Evolutionary conservation across 1,140 invertebrate genomes (phyloP), one percentile per base, ranked within the genome.

Genomic region (Drosophila sulfurigaster): DNA sequence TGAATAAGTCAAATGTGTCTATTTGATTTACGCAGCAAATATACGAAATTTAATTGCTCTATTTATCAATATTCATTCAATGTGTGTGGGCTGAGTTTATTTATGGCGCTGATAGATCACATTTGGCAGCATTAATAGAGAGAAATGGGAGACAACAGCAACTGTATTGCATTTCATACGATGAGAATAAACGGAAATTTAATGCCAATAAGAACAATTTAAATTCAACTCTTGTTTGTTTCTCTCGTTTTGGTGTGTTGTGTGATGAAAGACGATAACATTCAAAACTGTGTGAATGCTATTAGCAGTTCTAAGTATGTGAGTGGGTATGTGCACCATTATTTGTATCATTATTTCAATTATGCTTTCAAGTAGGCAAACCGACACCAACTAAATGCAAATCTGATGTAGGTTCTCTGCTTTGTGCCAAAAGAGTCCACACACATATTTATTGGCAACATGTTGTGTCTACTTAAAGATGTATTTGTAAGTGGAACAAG

Each of bases 321-420:
- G 1, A 11, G 48, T 66, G 48, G 59, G 38, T 67, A 54, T 66
- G 76, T 75, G 58, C 25, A 2, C 7, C 66, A 80, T 48, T 56
- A 75, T 59, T 78, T 86, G 75, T 81, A 75, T 71, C 75, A 87
- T 82, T 87, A 87, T 85, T 82, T 87, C 70, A 82, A 82, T 79
- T 72, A 87, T 79, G 66, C 66, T 66, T 73, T 87, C 54, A 67
- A 52, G 45, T 67, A 64, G 35, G 62, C 63, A 70, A 59, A 30
- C n/a, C 46, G 58, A 77, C 54, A 81, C 69, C 56, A 64, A 57
- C 45, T 52, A 64, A 60, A 45, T 51, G 56, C 60, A 56, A 48
- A 52, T 28, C 32, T 20, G 46, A 45, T 56, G 46, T 60, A 60
- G 43, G 28, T 1, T 48, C 6, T 51, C 59, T 25, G 46, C 5